These are phyloP conservation scores for Cosmopolites sordidus DNA, from an alignment of 2,888 invertebrate species.

Conservation along the genomic window DNA sequence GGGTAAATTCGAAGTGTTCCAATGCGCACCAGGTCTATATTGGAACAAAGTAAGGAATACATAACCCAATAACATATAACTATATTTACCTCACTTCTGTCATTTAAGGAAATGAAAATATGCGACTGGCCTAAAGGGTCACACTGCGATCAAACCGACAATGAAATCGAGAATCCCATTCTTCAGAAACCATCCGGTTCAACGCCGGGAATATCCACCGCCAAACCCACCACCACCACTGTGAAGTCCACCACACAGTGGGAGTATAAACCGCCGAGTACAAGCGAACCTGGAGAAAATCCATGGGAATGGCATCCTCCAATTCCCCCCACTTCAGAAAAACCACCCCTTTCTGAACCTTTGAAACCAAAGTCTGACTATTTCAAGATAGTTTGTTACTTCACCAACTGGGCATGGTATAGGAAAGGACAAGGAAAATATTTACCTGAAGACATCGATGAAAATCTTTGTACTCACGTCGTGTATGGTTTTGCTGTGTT, in stretches of 20 bases:
- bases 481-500: conserved; percentile 93
- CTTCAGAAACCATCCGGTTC: conserved; percentile 8
- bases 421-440: conserved; percentile 77
- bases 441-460: conserved; percentile 80
- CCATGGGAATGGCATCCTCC: conserved; percentile 41
- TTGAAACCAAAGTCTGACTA: conserved; percentile 58
- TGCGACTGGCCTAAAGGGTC: conserved; percentile 72
- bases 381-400: conserved; percentile 84
- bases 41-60: conserved; percentile 61
- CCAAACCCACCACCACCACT: conserved; percentile 33
- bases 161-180: conserved; percentile 22
- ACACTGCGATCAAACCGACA: conserved; percentile 50
- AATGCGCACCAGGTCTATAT: conserved; percentile 68
- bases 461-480: conserved; percentile 85
- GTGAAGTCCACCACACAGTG: conserved; percentile 33
- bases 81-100: neutral
- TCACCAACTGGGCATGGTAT: conserved; percentile 94
- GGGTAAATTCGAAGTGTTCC: conserved; percentile 68
- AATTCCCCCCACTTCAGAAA: conserved; percentile 42
- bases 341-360: conserved; percentile 47
- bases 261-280: conserved; percentile 30
- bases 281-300: conserved; percentile 28
- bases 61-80: neutral
- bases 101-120: conserved; percentile 54
- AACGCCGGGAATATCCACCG: conserved; percentile 23